These are phyloP conservation scores for Arctia plantaginis DNA, from an alignment of 2,888 invertebrate genomes.

Conservation along the genomic window DNA sequence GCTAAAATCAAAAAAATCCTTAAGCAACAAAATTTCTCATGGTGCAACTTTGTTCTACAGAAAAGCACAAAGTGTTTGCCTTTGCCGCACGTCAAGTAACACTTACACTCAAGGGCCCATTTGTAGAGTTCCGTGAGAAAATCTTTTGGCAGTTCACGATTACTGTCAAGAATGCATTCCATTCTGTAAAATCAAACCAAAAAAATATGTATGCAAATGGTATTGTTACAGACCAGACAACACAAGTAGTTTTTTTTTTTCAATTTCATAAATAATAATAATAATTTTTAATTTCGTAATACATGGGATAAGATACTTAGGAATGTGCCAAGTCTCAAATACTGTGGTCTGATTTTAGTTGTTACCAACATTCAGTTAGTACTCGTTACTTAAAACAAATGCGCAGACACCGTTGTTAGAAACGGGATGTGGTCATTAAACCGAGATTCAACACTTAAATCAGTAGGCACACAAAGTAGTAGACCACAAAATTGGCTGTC, in stretches of 20 bases:
- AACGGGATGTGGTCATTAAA: constrained; percentile 84
- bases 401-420: constrained; percentile 74
- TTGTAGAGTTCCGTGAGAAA: constrained; percentile 91
- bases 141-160: constrained; percentile 88
- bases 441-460: constrained; percentile 77
- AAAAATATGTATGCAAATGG: constrained; percentile 9
- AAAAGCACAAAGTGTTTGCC: constrained; percentile 55
- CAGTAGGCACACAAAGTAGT: constrained; percentile 55
- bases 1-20: constrained; percentile 78
- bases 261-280: no score
- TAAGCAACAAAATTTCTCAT: constrained; percentile 44
- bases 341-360: constrained; percentile 69
- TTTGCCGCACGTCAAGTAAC: constrained; percentile 44
- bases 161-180: constrained; percentile 86
- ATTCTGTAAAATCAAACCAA: constrained; percentile 86
- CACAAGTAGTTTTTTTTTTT: neutral
- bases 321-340: constrained; percentile 54
- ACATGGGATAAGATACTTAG: no score
- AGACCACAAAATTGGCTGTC: constrained; percentile 43
- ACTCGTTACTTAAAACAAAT: constrained; percentile 77
- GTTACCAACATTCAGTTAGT: constrained; percentile 77
- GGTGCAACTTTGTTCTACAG: constrained; percentile 38
- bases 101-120: constrained; percentile 94
- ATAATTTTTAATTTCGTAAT: no score
- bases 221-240: constrained; percentile 12